phyloP scores from a whole-genome alignment of 2,888 invertebrate species.

The Cheilosia impressa region DNA sequence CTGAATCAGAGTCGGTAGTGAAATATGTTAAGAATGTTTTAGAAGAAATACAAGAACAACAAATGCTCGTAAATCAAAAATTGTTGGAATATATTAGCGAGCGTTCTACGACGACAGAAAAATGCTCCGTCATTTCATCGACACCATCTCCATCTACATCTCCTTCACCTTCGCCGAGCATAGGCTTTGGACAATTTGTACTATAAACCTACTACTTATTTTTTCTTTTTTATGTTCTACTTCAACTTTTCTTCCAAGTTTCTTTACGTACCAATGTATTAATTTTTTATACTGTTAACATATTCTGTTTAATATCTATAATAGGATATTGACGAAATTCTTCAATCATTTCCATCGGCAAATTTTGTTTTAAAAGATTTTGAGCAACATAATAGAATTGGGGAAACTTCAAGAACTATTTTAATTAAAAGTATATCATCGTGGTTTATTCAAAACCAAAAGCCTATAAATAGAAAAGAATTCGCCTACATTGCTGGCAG shows the following conservation, averaged over 20 bases:
- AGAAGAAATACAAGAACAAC: constrained; percentile 11
- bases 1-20: background rate
- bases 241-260: no score
- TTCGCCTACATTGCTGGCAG: constrained; percentile 19
- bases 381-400: constrained; percentile 17
- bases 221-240: background rate
- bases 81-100: background rate
- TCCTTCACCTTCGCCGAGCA: constrained; percentile 22
- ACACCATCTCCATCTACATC: constrained; percentile 18
- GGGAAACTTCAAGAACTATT: constrained; percentile 23
- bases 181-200: constrained; percentile 22
- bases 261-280: no score
- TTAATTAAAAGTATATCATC: constrained; percentile 14
- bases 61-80: background rate
- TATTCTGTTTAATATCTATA: constrained; percentile 17
- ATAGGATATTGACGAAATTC: constrained; percentile 18
- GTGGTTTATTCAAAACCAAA: constrained; percentile 12
- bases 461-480: constrained; percentile 1
- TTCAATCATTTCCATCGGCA: constrained; percentile 7
- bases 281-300: background rate
- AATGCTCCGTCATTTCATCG: constrained; percentile 11
- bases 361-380: constrained; percentile 9
- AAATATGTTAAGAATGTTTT: constrained; percentile 1
- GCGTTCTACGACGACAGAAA: background rate
- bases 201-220: background rate